Base-by-base conservation (phyloP, 2,797 vertebrate genomes). In the Acomys russatus region DNA sequence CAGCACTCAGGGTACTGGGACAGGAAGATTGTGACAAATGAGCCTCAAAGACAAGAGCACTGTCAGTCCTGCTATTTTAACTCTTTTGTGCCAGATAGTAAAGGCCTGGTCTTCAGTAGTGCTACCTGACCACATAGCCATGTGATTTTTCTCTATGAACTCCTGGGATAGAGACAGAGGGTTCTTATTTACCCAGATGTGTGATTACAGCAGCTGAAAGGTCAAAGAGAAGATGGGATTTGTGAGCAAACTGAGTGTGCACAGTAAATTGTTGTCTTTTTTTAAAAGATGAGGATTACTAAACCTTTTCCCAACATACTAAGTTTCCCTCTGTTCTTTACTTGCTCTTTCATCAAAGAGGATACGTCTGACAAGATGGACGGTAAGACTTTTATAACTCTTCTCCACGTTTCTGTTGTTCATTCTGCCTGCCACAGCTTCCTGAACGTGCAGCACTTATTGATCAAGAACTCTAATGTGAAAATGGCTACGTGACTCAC, bases 321-420 rank as follows among this genome's bases (percentile, higher is more conserved):
- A 98, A 99, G 98, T 98, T 98, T 98, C 98, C 98, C 97, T 98
- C 98, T 98, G 97, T 98, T 99, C 98, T 98, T 98, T 98, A 97
- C 98, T 97, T 99, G 99, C 98, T 98, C 96, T 99, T 98, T 99
- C 98, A 98, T 99, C 99, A 99, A 99, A 99, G 99, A 99, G 99
- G 99, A 99, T 99, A 99, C 99, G 99, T 99, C 99, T 99, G 99
- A 99, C 99, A 99, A 99, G 99, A 99, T 98, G 98, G 99, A 99
- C 99, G 99, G 99, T 99, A 99, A 99, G 99, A 76, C 74, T 98
- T 98, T 98, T 97, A 93, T 98, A 98, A 98, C 97, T 97, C 83
- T 96, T 23, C 71, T 93, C 18, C 84, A 86, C 44, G 77, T 95
- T 94, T 93, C 49, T 97, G 66, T 95, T 94, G 30, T 98, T 96